Base-by-base conservation (phyloP, 2,113 vertebrate genomes). In the Porphyrio hochstetteri region DNA sequence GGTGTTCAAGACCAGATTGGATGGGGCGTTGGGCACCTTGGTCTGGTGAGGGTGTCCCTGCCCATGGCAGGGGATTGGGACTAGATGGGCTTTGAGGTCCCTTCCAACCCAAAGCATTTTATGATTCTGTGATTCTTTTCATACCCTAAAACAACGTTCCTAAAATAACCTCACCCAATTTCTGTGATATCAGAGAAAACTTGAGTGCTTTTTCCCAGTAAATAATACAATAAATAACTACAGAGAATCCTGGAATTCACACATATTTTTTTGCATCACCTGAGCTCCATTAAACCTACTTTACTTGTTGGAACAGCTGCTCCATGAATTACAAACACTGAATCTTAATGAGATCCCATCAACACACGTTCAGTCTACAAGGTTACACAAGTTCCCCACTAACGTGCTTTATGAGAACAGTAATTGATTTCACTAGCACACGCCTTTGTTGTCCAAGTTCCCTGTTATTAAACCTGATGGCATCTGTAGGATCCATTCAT, bases 361-460 rank as follows among this genome's bases (percentile, higher is more conserved):
- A 84, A 42, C 59, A 63, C 75, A 71, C 57, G n/a, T 24, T 94
- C 78, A 63, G 87, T 52, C 57, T 52, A 76, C 77, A 82, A 77
- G 90, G 92, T 83, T 86, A 90, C 33, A 67, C 65, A 59, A 68
- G 85, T 65, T 61, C 57, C 92, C 74, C 10, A 25, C 63, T 56
- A 75, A 79, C 67, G 17, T 84, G 88, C 40, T 93, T 86, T 74
- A 93, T 27, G 78, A 88, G 80, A 71, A 27, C 56, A 61, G 79
- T 78, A 80, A 88, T 90, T 94, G 88, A 91, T 91, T 93, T 93
- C 35, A 86, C 60, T 44, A 86, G 91, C 91, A 92, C 27, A 81
- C 71, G 88, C 82, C 85, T 84, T 77, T 83, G 81, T 60, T 86
- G 87, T 71, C 53, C 61, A 91, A 83, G 77, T 70, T 87, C 77